Evolutionary conservation across 1,140 invertebrate species (phyloP).

Genomic region (Megathymus violae): DNA sequence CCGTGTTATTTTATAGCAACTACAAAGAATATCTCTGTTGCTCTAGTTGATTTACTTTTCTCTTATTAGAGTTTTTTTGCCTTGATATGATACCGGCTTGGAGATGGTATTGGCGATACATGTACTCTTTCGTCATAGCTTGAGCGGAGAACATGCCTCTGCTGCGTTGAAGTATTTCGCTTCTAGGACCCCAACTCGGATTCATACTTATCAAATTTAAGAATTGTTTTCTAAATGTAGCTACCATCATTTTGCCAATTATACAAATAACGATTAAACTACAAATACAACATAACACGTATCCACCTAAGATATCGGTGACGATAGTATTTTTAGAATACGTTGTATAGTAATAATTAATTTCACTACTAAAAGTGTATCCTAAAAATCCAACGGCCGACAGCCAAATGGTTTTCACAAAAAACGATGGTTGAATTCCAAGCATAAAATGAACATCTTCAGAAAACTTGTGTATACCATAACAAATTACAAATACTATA

Average conservation of each 20-base stretch:
- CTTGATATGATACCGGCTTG: conserved; percentile 63
- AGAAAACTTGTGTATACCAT: conserved; percentile 62
- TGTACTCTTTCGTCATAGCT: conserved; percentile 78
- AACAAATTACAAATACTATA: conserved; percentile 60
- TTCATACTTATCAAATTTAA: conserved; percentile 44
- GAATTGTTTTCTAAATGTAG: conserved; percentile 42
- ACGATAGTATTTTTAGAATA: conserved; percentile 2
- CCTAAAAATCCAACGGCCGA: conserved; percentile 43
- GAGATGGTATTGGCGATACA: conserved; percentile 74
- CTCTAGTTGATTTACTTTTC: conserved; percentile 10
- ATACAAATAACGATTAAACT: conserved; percentile 33
- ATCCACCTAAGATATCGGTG: conserved; percentile 29
- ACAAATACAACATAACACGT: conserved; percentile 18
- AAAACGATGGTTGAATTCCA: conserved; percentile 60
- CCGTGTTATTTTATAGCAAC: not conserved
- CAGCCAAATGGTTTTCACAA: conserved; percentile 58
- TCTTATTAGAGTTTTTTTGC: conserved; percentile 57
- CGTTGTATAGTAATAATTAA: conserved; percentile 35
- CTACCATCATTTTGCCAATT: conserved; percentile 46
- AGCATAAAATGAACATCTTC: conserved; percentile 77
- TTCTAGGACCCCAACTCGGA: conserved; percentile 61
- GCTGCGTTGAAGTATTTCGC: conserved; percentile 61
- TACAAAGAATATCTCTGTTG: conserved; percentile 1
- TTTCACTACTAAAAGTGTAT: conserved; percentile 51
- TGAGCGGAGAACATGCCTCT: conserved; percentile 73